phyloP scores from a whole-genome alignment of 2,113 vertebrate genomes.

The Gracilinanus agilis region DNA sequence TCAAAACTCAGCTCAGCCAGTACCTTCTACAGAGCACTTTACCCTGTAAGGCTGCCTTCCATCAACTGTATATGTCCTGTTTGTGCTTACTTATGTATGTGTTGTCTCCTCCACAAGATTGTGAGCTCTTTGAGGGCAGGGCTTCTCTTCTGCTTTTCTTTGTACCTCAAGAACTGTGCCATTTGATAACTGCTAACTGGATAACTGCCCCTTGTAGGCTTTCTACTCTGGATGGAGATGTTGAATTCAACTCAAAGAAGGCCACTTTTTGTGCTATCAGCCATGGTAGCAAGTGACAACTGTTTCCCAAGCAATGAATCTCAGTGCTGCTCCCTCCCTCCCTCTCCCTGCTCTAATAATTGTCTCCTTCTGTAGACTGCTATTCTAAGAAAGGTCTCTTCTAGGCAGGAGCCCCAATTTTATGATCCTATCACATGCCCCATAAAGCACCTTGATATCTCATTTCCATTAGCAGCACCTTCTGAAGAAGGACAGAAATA shows the following conservation, averaged over 20 bases:
- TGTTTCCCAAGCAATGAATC: neutral
- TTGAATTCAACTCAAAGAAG: neutral
- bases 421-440: slow-evolving; percentile 68
- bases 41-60: neutral
- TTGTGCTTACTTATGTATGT: neutral
- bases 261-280: neutral
- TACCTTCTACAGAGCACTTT: neutral
- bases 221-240: neutral
- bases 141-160: neutral
- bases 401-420: slow-evolving; percentile 64
- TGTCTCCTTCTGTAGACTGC: slow-evolving; percentile 63
- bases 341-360: slow-evolving; percentile 60
- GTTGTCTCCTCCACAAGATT: neutral
- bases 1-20: neutral
- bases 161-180: neutral
- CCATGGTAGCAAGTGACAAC: neutral
- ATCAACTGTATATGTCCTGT: neutral
- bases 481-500: slow-evolving; percentile 62
- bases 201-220: neutral
- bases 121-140: neutral
- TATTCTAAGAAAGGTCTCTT: slow-evolving; percentile 69
- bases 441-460: slow-evolving; percentile 63
- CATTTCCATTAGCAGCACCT: slow-evolving; percentile 65
- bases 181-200: neutral
- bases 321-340: slow-evolving; percentile 54